Evolutionary conservation across 2,888 invertebrate genomes (phyloP).

Genomic region (Altica lythri): DNA sequence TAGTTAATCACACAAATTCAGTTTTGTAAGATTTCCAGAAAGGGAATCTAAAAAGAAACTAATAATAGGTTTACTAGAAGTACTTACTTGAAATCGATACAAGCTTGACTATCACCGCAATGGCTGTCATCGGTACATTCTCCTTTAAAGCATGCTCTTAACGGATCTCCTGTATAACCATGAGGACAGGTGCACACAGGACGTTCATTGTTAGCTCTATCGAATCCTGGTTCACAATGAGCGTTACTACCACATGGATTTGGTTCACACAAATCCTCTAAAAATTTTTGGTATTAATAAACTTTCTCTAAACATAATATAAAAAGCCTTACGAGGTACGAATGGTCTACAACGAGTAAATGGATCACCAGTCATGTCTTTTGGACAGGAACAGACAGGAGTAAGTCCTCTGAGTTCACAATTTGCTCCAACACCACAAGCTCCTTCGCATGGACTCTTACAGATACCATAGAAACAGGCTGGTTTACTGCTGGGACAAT

Average conservation of each 20-base stretch:
- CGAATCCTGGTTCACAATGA: constrained; percentile 81
- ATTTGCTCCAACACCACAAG: constrained; percentile 79
- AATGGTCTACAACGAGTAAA: constrained; percentile 82
- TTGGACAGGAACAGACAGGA: constrained; percentile 85
- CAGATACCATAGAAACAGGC: constrained; percentile 83
- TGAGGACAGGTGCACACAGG: constrained; percentile 84
- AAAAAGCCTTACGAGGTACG: constrained; percentile 66
- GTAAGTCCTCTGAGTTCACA: constrained; percentile 79
- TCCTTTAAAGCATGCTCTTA: constrained; percentile 73
- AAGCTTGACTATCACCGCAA: constrained; percentile 75
- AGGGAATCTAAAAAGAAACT: too few species aligned
- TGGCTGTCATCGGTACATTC: constrained; percentile 80
- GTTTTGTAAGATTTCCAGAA: too few species aligned
- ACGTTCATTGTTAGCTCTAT: constrained; percentile 78
- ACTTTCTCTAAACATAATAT: constrained; percentile 1
- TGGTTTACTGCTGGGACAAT: constrained; percentile 77
- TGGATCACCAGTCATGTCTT: constrained; percentile 86
- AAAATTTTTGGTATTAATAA: constrained; percentile 9
- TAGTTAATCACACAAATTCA: too few species aligned
- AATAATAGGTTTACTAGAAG: too few species aligned
- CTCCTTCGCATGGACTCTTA: constrained; percentile 80
- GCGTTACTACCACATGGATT: constrained; percentile 86
- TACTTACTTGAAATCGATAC: constrained; percentile 75
- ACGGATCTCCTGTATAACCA: constrained; percentile 79
- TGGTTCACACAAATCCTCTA: constrained; percentile 82